Evolutionary conservation across 2,113 vertebrate genomes (phyloP).

Genomic region (Equus quagga): DNA sequence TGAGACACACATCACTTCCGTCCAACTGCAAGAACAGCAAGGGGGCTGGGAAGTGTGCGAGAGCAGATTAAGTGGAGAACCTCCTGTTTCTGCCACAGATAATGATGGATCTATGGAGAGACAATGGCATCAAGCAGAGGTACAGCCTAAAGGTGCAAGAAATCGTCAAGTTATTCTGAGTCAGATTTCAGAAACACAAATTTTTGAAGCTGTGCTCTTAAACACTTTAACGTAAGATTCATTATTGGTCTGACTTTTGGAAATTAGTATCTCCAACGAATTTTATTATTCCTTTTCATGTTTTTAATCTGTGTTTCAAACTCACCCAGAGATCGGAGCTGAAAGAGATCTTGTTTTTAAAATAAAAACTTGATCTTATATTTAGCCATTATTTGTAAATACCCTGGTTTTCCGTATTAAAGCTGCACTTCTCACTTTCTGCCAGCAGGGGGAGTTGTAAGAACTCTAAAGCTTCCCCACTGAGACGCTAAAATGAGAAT

Average conservation of each 20-base stretch:
- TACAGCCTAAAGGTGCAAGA: neutral
- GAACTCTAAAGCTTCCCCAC: conserved; percentile 48
- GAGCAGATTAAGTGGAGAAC: neutral
- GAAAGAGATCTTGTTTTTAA: neutral
- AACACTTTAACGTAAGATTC: neutral
- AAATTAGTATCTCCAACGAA: neutral
- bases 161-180: neutral
- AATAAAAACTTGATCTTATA: neutral
- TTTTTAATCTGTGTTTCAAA: conserved; percentile 1
- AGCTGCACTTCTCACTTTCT: conserved; percentile 43
- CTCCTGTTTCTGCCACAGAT: neutral
- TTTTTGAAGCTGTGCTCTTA: neutral
- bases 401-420: neutral
- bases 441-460: conserved; percentile 78
- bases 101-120: neutral
- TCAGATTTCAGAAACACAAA: neutral
- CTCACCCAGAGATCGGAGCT: neutral
- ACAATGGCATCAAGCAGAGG: neutral
- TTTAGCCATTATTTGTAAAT: conserved; percentile 12
- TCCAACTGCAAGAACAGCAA: neutral
- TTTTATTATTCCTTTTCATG: neutral
- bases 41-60: neutral
- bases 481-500: neutral
- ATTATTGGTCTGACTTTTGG: neutral
- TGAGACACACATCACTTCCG: neutral